These are phyloP conservation scores for Drosophila repletoides DNA, from an alignment of 1,140 invertebrate genomes.

Conservation along the genomic window DNA sequence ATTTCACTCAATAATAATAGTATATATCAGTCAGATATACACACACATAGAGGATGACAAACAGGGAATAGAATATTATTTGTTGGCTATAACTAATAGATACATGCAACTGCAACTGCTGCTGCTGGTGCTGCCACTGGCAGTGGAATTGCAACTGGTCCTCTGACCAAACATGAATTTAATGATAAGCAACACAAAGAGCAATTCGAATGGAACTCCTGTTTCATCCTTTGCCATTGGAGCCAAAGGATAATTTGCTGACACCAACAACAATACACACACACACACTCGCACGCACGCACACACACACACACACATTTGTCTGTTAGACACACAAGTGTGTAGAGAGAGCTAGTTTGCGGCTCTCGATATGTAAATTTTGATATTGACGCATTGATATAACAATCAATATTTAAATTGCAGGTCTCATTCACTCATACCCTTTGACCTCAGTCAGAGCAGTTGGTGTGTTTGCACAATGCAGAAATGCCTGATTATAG, in stretches of 20 bases:
- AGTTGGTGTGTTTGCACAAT: too few species aligned
- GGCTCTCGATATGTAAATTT: conserved; percentile 63
- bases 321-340: too few species aligned
- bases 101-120: conserved; percentile 28
- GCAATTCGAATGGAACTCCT: conserved; percentile 21
- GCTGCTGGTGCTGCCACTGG: background rate
- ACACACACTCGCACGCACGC: background rate
- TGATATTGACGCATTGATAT: conserved; percentile 72
- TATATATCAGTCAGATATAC: conserved; percentile 30
- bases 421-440: conserved; percentile 9
- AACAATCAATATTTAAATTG: conserved; percentile 77
- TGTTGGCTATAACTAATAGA: conserved; percentile 47
- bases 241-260: conserved; percentile 39
- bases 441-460: background rate
- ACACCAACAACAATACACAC: conserved; percentile 38
- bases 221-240: background rate
- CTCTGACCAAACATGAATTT: conserved; percentile 50
- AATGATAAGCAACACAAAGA: conserved; percentile 66
- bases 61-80: conserved; percentile 60
- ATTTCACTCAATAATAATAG: conserved; percentile 52
- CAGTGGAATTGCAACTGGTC: conserved; percentile 2
- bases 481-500: too few species aligned
- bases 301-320: background rate
- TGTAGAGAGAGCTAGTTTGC: conserved; percentile 54
- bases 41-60: background rate